Evolutionary conservation across 2,113 vertebrate species (phyloP).

Genomic region (Mixornis gularis): DNA sequence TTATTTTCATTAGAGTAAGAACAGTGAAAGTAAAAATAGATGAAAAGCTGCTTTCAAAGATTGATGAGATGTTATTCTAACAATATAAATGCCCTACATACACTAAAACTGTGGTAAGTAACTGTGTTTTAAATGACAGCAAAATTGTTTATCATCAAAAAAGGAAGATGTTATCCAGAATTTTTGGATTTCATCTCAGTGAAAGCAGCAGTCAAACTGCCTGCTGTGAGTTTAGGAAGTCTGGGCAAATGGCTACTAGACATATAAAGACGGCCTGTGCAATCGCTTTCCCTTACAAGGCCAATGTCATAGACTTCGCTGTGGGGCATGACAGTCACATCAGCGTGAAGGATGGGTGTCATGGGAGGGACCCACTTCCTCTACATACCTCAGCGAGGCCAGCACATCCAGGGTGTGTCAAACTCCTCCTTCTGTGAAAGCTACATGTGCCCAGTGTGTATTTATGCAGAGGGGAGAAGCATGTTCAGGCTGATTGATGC

Average conservation of each 20-base stretch:
- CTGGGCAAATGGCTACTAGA: background rate
- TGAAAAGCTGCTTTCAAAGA: constrained; percentile 2
- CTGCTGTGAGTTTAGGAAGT: background rate
- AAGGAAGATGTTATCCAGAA: background rate
- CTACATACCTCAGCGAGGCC: background rate
- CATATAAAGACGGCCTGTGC: background rate
- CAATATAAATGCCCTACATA: background rate
- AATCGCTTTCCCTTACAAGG: background rate
- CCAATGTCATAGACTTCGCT: background rate
- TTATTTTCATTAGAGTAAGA: constrained; percentile 38
- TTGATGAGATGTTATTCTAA: background rate
- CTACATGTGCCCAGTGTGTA: rapidly evolving
- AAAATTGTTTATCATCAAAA: background rate
- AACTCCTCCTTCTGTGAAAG: background rate
- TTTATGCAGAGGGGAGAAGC: rapidly evolving
- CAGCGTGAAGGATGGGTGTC: rapidly evolving
- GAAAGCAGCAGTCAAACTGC: background rate
- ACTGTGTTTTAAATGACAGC: background rate
- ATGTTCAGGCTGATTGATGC: background rate
- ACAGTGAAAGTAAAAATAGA: background rate
- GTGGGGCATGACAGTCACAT: rapidly evolving
- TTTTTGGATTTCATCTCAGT: background rate
- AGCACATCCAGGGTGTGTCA: background rate
- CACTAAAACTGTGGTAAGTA: background rate
- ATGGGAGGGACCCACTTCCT: background rate